Percentiles rank a stretch among this genome's conserved stretches.
These are phyloP conservation scores for Aphelenchoides avenae DNA, from an alignment of 1,140 invertebrate genomes.

Conservation along the genomic window DNA sequence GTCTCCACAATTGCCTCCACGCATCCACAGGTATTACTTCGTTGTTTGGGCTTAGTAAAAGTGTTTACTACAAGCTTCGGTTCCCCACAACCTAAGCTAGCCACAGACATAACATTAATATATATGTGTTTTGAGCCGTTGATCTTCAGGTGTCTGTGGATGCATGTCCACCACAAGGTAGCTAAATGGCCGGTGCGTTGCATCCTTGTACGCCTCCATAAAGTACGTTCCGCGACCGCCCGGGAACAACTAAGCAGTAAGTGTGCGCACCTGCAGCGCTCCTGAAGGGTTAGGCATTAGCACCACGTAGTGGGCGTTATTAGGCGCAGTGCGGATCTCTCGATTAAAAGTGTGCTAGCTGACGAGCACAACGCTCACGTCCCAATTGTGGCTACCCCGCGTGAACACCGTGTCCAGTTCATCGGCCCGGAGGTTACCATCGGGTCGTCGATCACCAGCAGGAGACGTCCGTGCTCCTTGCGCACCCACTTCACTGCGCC, in stretches of 20 bases:
- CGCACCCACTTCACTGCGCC: background rate
- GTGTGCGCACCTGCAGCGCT: conserved; percentile 21
- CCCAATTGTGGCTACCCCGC: conserved; percentile 29
- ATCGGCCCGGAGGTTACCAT: conserved; percentile 10
- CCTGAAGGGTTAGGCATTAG: conserved; percentile 28
- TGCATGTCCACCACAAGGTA: conserved; percentile 21
- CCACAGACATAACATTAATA: too few species aligned
- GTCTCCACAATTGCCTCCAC: too few species aligned
- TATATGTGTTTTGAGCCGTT: conserved; percentile 19
- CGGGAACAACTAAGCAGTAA: conserved; percentile 27
- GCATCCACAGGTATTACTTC: too few species aligned
- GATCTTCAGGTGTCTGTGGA: conserved; percentile 1
- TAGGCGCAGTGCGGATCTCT: conserved; percentile 25
- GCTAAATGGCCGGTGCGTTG: conserved; percentile 8
- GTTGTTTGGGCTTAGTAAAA: too few species aligned
- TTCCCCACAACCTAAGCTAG: too few species aligned
- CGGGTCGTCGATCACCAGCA: conserved; percentile 19
- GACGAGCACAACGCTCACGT: conserved; percentile 20
- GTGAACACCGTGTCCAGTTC: conserved; percentile 32
- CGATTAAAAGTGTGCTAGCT: conserved; percentile 35
- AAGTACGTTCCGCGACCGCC: conserved; percentile 12
- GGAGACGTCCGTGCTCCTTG: conserved; percentile 1
- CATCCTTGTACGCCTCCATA: conserved; percentile 11
- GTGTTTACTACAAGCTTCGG: too few species aligned
- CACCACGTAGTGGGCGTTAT: conserved; percentile 31